phyloP scores from a whole-genome alignment of 2,888 invertebrate genomes.

The Fragum sueziense region DNA sequence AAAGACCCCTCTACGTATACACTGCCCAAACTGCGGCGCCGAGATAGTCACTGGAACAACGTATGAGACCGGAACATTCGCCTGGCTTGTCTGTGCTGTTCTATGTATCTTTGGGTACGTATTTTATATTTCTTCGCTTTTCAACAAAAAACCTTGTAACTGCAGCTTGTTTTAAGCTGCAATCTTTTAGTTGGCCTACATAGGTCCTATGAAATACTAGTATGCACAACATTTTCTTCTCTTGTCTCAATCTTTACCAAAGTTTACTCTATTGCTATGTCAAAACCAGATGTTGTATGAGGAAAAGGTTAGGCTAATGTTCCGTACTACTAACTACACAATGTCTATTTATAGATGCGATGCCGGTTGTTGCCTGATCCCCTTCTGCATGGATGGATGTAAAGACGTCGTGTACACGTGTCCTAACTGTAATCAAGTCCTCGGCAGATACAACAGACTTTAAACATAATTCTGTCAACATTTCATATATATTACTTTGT shows the following conservation, averaged over 20 bases:
- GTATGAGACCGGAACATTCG: conserved; percentile 78
- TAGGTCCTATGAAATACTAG: too few relatives aligned
- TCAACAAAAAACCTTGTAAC: too few relatives aligned
- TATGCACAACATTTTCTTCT: too few relatives aligned
- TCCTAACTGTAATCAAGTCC: conserved; percentile 75
- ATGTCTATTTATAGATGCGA: conserved; percentile 66
- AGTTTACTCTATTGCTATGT: too few relatives aligned
- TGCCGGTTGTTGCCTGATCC: conserved; percentile 68
- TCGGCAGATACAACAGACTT: conserved; percentile 74
- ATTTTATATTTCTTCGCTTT: too few relatives aligned
- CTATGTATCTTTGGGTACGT: conserved; percentile 79
- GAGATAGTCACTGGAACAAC: conserved; percentile 75
- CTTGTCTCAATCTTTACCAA: too few relatives aligned
- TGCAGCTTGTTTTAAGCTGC: too few relatives aligned
- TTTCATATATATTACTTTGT: too few relatives aligned
- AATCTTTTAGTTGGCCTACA: too few relatives aligned
- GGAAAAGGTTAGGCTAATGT: too few relatives aligned
- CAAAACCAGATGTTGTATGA: too few relatives aligned
- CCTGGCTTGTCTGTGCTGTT: conserved; percentile 77
- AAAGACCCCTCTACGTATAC: conserved; percentile 71
- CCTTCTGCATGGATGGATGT: conserved; percentile 73
- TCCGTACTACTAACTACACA: too few relatives aligned
- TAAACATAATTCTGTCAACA: conserved; percentile 60
- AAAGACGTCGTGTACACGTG: conserved; percentile 79
- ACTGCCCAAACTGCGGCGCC: conserved; percentile 78